phyloP scores from a whole-genome alignment of 2,113 vertebrate species.

The Podocnemis expansa region DNA sequence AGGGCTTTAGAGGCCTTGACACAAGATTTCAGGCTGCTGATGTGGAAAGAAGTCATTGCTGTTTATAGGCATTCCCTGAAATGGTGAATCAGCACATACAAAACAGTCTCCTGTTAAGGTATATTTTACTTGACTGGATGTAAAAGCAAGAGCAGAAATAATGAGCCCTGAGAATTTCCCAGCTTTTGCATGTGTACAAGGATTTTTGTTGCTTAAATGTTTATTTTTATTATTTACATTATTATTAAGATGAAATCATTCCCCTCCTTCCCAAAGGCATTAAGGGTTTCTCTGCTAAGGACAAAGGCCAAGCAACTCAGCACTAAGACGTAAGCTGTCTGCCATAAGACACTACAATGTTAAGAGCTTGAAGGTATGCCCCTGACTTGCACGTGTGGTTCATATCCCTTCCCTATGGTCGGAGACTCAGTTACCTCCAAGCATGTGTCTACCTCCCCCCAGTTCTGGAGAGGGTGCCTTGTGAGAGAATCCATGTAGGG shows the following conservation, averaged over 20 bases:
- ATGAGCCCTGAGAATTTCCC: neutral
- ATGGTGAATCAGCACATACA: constrained; percentile 25
- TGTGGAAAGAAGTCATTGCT: neutral
- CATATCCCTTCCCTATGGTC: neutral
- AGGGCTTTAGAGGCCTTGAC: neutral
- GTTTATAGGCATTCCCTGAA: neutral
- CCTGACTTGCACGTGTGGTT: neutral
- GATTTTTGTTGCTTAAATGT: neutral
- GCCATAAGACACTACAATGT: neutral
- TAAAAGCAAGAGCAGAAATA: neutral
- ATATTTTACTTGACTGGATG: neutral
- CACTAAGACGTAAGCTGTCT: neutral
- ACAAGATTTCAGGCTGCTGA: neutral
- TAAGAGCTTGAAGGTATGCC: neutral
- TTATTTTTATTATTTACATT: neutral
- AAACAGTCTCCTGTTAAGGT: neutral
- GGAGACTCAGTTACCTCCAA: neutral
- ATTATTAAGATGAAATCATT: neutral
- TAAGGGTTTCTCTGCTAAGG: neutral
- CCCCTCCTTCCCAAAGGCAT: neutral
- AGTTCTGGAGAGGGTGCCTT: neutral
- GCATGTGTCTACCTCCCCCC: neutral
- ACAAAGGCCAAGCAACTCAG: neutral
- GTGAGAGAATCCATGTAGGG: neutral
- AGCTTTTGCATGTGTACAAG: neutral